Percentiles rank a stretch among this genome's conserved stretches.
phyloP scores from a whole-genome alignment of 2,113 vertebrate genomes.

The Amblyornis subalaris region DNA sequence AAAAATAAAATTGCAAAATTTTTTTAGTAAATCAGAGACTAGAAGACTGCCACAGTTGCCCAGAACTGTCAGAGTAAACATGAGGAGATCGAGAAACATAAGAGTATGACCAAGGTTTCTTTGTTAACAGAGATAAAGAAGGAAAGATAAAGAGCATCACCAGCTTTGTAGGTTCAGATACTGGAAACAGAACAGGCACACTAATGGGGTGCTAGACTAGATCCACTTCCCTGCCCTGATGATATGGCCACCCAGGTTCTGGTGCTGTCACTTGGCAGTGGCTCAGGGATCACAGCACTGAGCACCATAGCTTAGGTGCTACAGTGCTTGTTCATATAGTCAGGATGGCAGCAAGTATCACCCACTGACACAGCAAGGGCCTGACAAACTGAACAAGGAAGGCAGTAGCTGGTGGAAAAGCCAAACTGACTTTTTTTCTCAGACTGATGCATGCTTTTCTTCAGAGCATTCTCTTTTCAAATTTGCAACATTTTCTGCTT shows the following conservation, averaged over 20 bases:
- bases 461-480: not conserved
- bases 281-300: not conserved
- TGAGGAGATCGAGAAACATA: not conserved
- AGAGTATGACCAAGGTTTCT: not conserved
- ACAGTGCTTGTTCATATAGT: not conserved
- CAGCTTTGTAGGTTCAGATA: not conserved
- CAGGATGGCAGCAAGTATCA: not conserved
- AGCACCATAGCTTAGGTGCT: not conserved
- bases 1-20: not conserved
- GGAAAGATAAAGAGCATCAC: not conserved
- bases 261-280: not conserved
- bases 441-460: not conserved
- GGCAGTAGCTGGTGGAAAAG: not conserved
- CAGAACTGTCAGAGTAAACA: not conserved
- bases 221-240: not conserved
- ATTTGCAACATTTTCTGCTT: not conserved
- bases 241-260: not conserved
- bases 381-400: not conserved
- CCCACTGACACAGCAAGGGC: not conserved
- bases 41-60: not conserved
- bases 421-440: not conserved
- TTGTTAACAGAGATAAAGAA: not conserved
- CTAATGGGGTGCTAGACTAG: not conserved
- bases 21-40: not conserved
- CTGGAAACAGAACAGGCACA: rapidly evolving